These are phyloP conservation scores for Molossus alvarezi DNA, from an alignment of 2,797 vertebrate genomes.

Conservation along the genomic window DNA sequence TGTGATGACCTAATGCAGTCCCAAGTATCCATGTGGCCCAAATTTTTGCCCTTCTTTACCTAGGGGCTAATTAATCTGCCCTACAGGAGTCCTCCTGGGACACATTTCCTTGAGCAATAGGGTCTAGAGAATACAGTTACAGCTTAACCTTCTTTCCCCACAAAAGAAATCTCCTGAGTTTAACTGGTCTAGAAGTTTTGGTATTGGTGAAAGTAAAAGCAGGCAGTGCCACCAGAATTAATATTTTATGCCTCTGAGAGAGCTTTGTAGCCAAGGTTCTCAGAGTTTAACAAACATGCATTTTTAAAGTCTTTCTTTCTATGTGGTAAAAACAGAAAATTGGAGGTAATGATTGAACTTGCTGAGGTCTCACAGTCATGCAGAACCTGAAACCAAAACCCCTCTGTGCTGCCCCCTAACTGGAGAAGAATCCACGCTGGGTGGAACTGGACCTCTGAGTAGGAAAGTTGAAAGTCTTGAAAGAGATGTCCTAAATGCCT, in stretches of 20 bases:
- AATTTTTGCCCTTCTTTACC: background rate
- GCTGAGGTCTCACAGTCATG: background rate
- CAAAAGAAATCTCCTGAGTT: slow-evolving; percentile 29
- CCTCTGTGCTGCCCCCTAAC: background rate
- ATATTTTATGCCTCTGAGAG: slow-evolving; percentile 43
- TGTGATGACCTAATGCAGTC: background rate
- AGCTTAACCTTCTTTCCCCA: slow-evolving; percentile 50
- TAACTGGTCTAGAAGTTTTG: slow-evolving; percentile 55
- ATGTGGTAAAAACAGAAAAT: background rate
- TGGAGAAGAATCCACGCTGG: background rate
- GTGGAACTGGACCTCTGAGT: background rate
- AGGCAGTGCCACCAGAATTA: slow-evolving; percentile 43
- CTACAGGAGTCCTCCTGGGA: slow-evolving; percentile 7
- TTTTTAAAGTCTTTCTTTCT: slow-evolving; percentile 18
- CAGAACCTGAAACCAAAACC: background rate
- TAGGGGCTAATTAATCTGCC: slow-evolving; percentile 36
- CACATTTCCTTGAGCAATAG: background rate
- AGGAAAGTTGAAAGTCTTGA: background rate
- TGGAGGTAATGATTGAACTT: background rate
- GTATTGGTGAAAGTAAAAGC: slow-evolving; percentile 25
- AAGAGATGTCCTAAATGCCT: background rate
- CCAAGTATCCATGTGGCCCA: background rate
- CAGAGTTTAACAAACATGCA: slow-evolving; percentile 36
- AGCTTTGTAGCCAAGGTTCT: background rate
- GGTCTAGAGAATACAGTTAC: slow-evolving; percentile 15